These are phyloP conservation scores for Chloroceryle inda DNA, from an alignment of 2,797 vertebrate species.

Conservation along the genomic window DNA sequence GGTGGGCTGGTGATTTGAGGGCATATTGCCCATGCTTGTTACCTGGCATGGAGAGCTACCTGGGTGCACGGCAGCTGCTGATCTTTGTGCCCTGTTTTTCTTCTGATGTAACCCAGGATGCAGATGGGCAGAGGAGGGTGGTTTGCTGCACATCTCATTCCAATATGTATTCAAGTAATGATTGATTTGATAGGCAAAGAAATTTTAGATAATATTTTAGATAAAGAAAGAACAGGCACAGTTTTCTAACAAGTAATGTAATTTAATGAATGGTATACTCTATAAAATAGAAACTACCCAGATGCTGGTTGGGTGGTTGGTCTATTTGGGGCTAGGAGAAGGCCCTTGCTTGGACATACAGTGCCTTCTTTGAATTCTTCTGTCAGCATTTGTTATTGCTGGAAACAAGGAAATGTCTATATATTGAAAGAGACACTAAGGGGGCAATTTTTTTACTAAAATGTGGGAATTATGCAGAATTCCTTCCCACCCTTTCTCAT, in stretches of 20 bases:
- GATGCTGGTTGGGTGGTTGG: slow-evolving; percentile 59
- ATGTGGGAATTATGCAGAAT: background rate
- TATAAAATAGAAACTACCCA: slow-evolving; percentile 77
- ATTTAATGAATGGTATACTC: slow-evolving; percentile 74
- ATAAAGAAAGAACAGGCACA: background rate
- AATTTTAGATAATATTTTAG: background rate
- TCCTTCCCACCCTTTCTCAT: background rate
- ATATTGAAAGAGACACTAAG: slow-evolving; percentile 35
- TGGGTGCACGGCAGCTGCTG: background rate
- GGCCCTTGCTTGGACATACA: slow-evolving; percentile 17
- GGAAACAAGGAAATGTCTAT: slow-evolving; percentile 14
- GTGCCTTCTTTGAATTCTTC: slow-evolving; percentile 4
- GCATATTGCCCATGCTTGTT: background rate
- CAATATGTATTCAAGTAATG: background rate
- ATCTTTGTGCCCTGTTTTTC: background rate
- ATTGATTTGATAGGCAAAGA: background rate
- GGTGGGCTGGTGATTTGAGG: background rate
- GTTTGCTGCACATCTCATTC: background rate
- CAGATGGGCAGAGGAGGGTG: background rate
- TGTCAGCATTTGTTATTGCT: slow-evolving; percentile 28
- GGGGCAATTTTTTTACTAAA: slow-evolving; percentile 13
- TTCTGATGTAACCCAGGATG: background rate
- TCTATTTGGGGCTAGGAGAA: slow-evolving; percentile 48
- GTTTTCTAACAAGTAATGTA: slow-evolving; percentile 73
- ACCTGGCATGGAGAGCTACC: background rate